These are phyloP conservation scores for Neoscelio sp. DNA, from an alignment of 2,888 invertebrate genomes.

Conservation along the genomic window DNA sequence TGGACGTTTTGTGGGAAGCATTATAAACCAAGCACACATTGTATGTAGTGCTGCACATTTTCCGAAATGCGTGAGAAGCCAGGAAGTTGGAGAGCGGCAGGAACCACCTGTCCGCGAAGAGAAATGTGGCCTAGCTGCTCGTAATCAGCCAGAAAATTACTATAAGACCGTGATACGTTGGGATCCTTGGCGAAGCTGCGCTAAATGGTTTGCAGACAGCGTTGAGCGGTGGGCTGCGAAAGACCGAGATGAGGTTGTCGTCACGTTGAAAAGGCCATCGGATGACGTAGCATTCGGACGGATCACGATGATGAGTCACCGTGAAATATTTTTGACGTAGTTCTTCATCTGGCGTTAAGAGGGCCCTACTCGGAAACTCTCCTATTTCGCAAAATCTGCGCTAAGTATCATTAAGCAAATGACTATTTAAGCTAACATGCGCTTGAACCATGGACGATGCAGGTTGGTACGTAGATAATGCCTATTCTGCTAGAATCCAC, in stretches of 20 bases:
- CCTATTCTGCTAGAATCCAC: neutral
- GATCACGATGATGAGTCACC: neutral
- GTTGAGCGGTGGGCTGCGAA: neutral
- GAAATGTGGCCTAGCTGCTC: neutral
- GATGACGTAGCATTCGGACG: neutral
- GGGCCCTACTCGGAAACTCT: neutral
- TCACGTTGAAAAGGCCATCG: neutral
- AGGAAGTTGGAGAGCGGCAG: conserved; percentile 19
- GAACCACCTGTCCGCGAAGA: too few species aligned
- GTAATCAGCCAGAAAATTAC: neutral
- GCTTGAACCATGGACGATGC: neutral
- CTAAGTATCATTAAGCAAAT: neutral
- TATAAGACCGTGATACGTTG: neutral
- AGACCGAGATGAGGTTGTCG: neutral
- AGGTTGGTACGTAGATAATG: too few species aligned
- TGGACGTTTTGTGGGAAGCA: conserved; percentile 63
- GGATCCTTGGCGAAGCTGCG: neutral
- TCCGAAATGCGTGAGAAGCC: conserved; percentile 72
- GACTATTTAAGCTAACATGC: neutral
- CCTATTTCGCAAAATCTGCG: neutral
- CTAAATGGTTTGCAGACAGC: neutral
- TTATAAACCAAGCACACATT: conserved; percentile 74
- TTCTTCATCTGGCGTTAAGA: neutral
- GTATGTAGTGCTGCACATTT: conserved; percentile 67
- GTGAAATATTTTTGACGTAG: neutral